Percentiles rank a stretch among this genome's conserved stretches.
phyloP scores from a whole-genome alignment of 2,113 vertebrate genomes.

The Poeciliopsis turrubarensis region DNA sequence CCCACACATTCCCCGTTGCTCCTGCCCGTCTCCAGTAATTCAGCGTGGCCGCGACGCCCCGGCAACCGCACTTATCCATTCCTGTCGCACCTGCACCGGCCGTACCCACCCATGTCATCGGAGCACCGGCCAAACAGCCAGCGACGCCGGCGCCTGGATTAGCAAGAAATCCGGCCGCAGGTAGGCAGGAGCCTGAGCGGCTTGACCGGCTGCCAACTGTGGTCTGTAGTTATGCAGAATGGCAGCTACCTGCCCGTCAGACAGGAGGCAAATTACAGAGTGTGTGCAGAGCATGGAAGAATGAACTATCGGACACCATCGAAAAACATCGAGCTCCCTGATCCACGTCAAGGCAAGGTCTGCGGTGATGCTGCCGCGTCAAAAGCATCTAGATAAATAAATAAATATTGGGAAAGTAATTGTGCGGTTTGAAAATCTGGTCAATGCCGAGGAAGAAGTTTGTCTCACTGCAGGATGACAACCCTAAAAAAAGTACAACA shows the following conservation, averaged over 20 bases:
- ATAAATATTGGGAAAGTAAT: conserved; percentile 15
- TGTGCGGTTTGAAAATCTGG: no score
- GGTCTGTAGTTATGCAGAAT: conserved; percentile 54
- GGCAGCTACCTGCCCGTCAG: conserved; percentile 68
- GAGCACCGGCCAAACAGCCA: conserved; percentile 35
- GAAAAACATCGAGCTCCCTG: conserved; percentile 13
- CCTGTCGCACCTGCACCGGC: conserved; percentile 54
- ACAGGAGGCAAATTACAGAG: conserved; percentile 57
- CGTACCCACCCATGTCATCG: conserved; percentile 27
- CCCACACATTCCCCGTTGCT: conserved; percentile 49
- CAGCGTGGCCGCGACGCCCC: conserved; percentile 39
- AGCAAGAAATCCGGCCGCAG: conserved; percentile 34
- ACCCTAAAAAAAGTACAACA: no score
- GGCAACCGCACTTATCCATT: conserved; percentile 17
- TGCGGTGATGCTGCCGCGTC: conserved; percentile 1
- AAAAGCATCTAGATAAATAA: conserved; percentile 17
- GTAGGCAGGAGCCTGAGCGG: conserved; percentile 24
- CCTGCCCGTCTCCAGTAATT: conserved; percentile 42
- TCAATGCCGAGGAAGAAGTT: no score
- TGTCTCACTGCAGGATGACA: no score
- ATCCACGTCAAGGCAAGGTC: conserved; percentile 32
- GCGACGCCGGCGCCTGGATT: conserved; percentile 46
- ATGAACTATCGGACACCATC: conserved; percentile 15
- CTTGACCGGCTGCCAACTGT: conserved; percentile 52
- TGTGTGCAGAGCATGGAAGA: conserved; percentile 27